Base-by-base conservation (phyloP, 2,797 vertebrate genomes). In the Discoglossus pictus region DNA sequence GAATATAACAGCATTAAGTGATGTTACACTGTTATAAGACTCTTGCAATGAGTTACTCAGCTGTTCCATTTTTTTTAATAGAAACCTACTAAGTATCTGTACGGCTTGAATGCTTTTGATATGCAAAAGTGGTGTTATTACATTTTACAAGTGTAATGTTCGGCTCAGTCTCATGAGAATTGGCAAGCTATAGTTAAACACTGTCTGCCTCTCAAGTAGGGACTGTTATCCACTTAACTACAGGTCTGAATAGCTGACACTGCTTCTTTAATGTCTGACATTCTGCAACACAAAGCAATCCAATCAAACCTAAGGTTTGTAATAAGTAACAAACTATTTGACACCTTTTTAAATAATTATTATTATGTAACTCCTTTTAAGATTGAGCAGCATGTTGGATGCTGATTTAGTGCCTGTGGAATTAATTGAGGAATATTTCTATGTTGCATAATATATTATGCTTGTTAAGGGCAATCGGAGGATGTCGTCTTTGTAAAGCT, bases 121-220 rank as follows among this genome's bases (percentile, higher is more conserved):
- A 44, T 48, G 42, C 34, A 67, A 18, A 59, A 67, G 64, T 67
- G 42, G 54, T 67, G 43, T 34, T 38, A 59, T 60, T 68, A 59
- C 54, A 59, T 59, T 51, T 68, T 60, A 68, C 55, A 68, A 59
- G 36, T 60, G 23, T 59, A 60, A 42, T 23, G 4, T 55, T 59
- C 65, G 35, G 65, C 36, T 52, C 24, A 50, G 38, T 39, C 64
- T 67, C 53, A 6, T 16, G 44, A 67, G 64, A 52, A 40, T 58
- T 59, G 31, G 27, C 53, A 59, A 67, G 54, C 35, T 56, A 67
- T 44, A 67, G 59, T 67, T 67, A 58, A 58, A 46, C 46, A 60
- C 38, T 51, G 48, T 60, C 64, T 50, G 15, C 23, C 44, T 59
- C 54, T 67, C 24, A 60, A 68, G 44, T 36, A 43, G 36, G 13